Base-by-base conservation (phyloP, 2,797 vertebrate species). In the Salmo trutta region DNA sequence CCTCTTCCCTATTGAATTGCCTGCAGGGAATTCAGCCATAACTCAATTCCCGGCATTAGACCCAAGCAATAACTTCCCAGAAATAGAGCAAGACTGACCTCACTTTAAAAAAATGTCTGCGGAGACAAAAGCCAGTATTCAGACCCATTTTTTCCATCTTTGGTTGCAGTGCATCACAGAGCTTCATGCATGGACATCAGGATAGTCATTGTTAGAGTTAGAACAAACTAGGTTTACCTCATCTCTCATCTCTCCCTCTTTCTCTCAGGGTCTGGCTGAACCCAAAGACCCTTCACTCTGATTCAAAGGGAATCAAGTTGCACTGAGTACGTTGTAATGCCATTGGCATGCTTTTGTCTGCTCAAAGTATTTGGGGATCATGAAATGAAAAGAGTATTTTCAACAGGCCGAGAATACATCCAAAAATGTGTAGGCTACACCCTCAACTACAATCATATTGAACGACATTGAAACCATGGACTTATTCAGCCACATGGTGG, bases 101-200 rank as follows among this genome's bases (percentile, higher is more conserved):
- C 87, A 90, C 78, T 83, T 80, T 67, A 12, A 24, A 89, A 82
- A 90, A 88, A 91, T 84, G 82, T 77, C 76, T 54, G 0, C 27
- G 17, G 66, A 89, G 80, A 91, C 86, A 90, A 92, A 90, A 85
- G 85, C 69, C 80, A 77, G 83, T 82, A 86, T 88, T 90, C 85
- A 90, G 51, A 62, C 67, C 27, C 73, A 47, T 54, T 71, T 73
- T 69, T 76, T 80, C 76, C 69, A 86, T 83, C 84, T 90, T 80
- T 36, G 77, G 83, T 86, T 82, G 78, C 71, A 72, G 54, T 75
- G 82, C 73, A 81, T 90, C 84, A 86, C 70, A 74, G 70, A 81
- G 62, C 29, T 27, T 71, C 7, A 47, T 53, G 76, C 73, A 76
- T 82, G 88, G 83, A 86, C 79, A 79, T 79, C 56, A 77, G 73